A percentile compares a stretch with the other conserved stretches of the same genome.
These are phyloP conservation scores for Poliocrania exsul DNA, from an alignment of 2,797 vertebrate genomes.

Conservation along the genomic window DNA sequence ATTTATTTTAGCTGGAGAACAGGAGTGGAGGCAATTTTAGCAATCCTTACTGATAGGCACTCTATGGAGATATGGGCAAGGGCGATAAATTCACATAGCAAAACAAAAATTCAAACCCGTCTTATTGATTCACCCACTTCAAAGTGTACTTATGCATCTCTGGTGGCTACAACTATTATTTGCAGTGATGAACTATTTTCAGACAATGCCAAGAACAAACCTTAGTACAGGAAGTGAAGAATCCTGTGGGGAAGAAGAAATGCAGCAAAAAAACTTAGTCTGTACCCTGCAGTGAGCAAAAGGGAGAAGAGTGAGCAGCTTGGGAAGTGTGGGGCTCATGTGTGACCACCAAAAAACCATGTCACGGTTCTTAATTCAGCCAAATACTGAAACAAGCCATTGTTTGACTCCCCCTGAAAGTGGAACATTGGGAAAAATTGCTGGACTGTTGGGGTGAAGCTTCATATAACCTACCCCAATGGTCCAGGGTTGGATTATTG, in stretches of 20 bases:
- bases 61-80: background rate
- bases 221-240: background rate
- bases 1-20: background rate
- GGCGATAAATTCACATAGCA: background rate
- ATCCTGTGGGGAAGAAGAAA: background rate
- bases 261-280: background rate
- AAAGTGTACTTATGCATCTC: slow-evolving; percentile 53
- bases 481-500: background rate
- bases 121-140: slow-evolving; percentile 38
- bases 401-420: background rate
- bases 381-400: background rate
- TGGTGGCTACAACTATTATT: slow-evolving; percentile 42
- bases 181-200: slow-evolving; percentile 35
- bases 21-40: background rate
- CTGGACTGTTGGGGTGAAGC: background rate
- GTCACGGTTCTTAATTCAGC: background rate
- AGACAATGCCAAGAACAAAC: slow-evolving; percentile 16
- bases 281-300: background rate
- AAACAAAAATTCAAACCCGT: background rate
- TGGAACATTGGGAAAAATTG: background rate
- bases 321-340: background rate
- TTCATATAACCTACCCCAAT: background rate
- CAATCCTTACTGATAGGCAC: background rate
- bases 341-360: background rate
- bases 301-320: background rate